A percentile compares a stretch with the other conserved stretches of the same genome.
phyloP scores from a whole-genome alignment of 1,140 invertebrate genomes.

The Aricia agestis region DNA sequence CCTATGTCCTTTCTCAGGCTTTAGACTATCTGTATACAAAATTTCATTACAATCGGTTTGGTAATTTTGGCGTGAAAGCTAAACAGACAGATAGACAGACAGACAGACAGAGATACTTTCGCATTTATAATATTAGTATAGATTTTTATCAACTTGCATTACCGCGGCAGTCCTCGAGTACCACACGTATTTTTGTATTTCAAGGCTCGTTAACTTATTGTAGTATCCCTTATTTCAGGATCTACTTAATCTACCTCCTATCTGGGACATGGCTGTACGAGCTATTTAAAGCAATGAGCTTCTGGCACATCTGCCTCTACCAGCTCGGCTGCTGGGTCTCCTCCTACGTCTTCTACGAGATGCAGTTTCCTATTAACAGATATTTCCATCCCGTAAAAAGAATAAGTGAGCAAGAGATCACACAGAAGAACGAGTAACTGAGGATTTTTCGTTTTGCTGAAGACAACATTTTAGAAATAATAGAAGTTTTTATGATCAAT shows the following conservation, averaged over 20 bases:
- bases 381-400: constrained; percentile 40
- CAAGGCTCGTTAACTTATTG: background rate
- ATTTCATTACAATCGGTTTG: no score
- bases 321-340: constrained; percentile 49
- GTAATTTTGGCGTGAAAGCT: no score
- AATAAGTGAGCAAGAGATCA: background rate
- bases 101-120: no score
- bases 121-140: no score
- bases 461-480: no score
- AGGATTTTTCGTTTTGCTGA: background rate
- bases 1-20: no score
- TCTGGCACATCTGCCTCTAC: constrained; percentile 65
- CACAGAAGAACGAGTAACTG: background rate
- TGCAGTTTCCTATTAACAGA: constrained; percentile 57
- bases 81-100: no score
- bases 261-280: constrained; percentile 54
- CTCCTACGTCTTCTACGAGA: constrained; percentile 46
- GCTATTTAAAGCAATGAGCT: constrained; percentile 51
- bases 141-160: no score
- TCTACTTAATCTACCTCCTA: constrained; percentile 51
- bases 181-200: no score
- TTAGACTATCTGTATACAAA: no score
- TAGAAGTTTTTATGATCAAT: no score
- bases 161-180: no score
- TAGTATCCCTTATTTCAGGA: constrained; percentile 39